phyloP scores from a whole-genome alignment of 2,888 invertebrate genomes.

The Pocota personata region DNA sequence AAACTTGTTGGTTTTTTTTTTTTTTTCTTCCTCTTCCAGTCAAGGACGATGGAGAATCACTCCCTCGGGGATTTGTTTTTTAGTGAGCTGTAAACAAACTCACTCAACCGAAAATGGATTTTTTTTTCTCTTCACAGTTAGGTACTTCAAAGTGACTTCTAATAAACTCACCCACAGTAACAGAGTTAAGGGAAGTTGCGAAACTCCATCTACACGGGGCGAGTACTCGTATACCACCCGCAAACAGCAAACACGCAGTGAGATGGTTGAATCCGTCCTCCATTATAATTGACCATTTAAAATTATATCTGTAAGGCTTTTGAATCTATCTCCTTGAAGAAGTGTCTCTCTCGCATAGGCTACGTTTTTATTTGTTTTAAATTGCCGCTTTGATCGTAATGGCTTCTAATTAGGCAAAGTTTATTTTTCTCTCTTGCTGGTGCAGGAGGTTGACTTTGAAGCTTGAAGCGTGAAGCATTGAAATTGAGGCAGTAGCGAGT shows the following conservation, averaged over 20 bases:
- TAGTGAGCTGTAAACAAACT: constrained; percentile 66
- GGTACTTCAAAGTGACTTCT: constrained; percentile 69
- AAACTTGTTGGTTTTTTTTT: constrained; percentile 14
- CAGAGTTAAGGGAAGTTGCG: constrained; percentile 60
- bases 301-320: constrained; percentile 54
- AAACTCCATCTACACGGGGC: constrained; percentile 43
- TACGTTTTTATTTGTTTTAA: constrained; percentile 71
- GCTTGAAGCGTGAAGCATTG: constrained; percentile 8
- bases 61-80: constrained; percentile 44
- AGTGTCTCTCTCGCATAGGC: constrained; percentile 19
- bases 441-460: constrained; percentile 21
- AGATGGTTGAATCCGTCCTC: constrained; percentile 27
- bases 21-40: background rate
- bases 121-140: constrained; percentile 4
- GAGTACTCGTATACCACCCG: background rate
- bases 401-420: constrained; percentile 80
- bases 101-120: constrained; percentile 61
- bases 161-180: constrained; percentile 63
- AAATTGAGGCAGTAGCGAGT: constrained; percentile 4
- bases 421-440: constrained; percentile 69
- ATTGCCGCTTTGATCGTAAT: constrained; percentile 81
- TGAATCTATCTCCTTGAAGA: constrained; percentile 21
- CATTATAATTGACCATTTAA: constrained; percentile 70
- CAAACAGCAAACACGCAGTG: background rate
- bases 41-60: constrained; percentile 30